Conservation (phyloP, 1,140 invertebrate genomes). For the Bactericera cockerelli region DNA sequence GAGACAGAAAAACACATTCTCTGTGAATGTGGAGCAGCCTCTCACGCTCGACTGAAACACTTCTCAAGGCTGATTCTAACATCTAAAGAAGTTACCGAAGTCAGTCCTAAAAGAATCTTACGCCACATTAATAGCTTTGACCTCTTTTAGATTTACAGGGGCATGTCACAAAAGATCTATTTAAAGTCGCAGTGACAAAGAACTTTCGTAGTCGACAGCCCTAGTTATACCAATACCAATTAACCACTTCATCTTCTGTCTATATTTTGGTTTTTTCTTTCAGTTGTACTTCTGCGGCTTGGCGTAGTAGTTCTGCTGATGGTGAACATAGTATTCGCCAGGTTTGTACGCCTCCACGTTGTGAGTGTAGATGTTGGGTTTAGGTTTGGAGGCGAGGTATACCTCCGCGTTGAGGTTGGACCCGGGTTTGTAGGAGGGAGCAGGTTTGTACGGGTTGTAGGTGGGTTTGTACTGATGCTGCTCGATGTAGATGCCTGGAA, state of each 20-base stretch:
- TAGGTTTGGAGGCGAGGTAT: neutral
- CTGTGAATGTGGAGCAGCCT: no score
- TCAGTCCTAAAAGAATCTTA: no score
- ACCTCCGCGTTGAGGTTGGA: neutral
- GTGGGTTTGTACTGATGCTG: slow-evolving; percentile 7
- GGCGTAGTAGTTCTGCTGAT: slow-evolving; percentile 5
- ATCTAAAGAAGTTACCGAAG: no score
- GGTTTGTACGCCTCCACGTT: slow-evolving; percentile 5
- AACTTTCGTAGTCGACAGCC: no score
- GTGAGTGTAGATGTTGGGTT: slow-evolving; percentile 1
- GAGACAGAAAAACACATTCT: no score
- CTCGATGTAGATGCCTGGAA: slow-evolving; percentile 3
- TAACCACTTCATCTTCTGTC: neutral
- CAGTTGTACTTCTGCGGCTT: neutral
- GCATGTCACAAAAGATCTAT: no score
- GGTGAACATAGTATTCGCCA: slow-evolving; percentile 1
- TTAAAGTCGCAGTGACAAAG: no score
- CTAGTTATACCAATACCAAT: no score
- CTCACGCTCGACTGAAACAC: no score
- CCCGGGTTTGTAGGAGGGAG: neutral
- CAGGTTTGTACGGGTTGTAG: neutral
- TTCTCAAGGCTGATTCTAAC: no score
- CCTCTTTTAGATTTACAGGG: no score
- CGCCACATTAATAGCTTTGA: no score
- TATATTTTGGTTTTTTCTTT: neutral